Conservation (phyloP, 2,113 vertebrate genomes). For the Boulengeromyrus knoepffleri region DNA sequence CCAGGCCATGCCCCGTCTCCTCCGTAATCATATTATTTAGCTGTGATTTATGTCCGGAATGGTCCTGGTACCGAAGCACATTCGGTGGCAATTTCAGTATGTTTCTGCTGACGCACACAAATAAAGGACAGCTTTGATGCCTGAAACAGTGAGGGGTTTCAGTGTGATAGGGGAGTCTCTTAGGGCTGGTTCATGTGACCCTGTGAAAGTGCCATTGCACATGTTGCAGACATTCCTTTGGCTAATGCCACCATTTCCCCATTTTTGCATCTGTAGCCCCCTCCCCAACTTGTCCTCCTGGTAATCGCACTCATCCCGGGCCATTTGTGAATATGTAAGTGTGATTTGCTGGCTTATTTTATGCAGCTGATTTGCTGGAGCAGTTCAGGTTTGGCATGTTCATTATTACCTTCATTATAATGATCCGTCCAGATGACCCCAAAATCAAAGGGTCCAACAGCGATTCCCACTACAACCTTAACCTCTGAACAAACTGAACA, state of each 20-base stretch:
- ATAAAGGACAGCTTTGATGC: neutral
- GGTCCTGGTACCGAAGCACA: neutral
- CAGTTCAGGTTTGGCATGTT: neutral
- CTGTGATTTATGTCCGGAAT: neutral
- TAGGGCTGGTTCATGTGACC: neutral
- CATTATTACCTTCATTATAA: neutral
- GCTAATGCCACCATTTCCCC: neutral
- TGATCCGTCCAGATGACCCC: neutral
- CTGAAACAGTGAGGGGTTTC: neutral
- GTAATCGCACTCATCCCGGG: neutral
- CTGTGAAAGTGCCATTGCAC: neutral
- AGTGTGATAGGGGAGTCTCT: neutral
- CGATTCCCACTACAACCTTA: neutral
- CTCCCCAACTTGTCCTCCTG: neutral
- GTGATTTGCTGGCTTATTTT: neutral
- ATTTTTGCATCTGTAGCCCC: neutral
- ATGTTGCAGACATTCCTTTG: neutral
- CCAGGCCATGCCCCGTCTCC: neutral
- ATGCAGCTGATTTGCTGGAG: neutral
- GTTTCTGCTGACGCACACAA: neutral
- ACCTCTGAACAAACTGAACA: neutral
- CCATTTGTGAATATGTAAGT: neutral
- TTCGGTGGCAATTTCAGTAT: neutral
- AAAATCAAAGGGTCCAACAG: neutral
- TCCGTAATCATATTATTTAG: neutral